These are phyloP conservation scores for Abrostola tripartita DNA, from an alignment of 2,888 invertebrate species.

Conservation along the genomic window DNA sequence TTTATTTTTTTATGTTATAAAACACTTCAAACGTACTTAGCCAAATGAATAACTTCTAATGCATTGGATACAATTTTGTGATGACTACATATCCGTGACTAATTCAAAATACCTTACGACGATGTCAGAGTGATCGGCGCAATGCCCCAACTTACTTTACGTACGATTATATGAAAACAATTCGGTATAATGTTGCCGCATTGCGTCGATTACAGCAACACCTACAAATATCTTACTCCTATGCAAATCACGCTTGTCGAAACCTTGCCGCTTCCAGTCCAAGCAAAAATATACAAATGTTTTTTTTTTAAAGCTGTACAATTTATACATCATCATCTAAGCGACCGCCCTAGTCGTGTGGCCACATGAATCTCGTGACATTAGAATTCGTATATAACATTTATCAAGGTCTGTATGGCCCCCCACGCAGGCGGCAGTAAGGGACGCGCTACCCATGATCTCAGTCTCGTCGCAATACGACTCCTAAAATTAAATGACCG, in stretches of 20 bases:
- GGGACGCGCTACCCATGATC: constrained; percentile 60
- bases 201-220: constrained; percentile 62
- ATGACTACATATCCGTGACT: constrained; percentile 83
- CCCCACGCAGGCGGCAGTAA: constrained; percentile 46
- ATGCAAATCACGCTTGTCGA: constrained; percentile 74
- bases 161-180: constrained; percentile 47
- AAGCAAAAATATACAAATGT: constrained; percentile 87
- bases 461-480: constrained; percentile 77
- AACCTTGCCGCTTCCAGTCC: constrained; percentile 74
- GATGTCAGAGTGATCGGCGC: constrained; percentile 63
- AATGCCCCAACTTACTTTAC: constrained; percentile 35
- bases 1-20: constrained; percentile 75
- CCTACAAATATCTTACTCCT: constrained; percentile 70
- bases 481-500: constrained; percentile 63
- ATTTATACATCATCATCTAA: constrained; percentile 79
- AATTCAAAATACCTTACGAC: constrained; percentile 77
- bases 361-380: constrained; percentile 49
- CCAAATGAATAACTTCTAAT: constrained; percentile 79
- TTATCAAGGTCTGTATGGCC: constrained; percentile 40
- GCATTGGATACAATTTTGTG: constrained; percentile 82
- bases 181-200: constrained; percentile 38
- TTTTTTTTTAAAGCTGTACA: constrained; percentile 81
- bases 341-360: constrained; percentile 62
- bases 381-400: constrained; percentile 42
- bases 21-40: constrained; percentile 80